phyloP scores from a whole-genome alignment of 2,113 vertebrate genomes.

The Engraulis encrasicolus region DNA sequence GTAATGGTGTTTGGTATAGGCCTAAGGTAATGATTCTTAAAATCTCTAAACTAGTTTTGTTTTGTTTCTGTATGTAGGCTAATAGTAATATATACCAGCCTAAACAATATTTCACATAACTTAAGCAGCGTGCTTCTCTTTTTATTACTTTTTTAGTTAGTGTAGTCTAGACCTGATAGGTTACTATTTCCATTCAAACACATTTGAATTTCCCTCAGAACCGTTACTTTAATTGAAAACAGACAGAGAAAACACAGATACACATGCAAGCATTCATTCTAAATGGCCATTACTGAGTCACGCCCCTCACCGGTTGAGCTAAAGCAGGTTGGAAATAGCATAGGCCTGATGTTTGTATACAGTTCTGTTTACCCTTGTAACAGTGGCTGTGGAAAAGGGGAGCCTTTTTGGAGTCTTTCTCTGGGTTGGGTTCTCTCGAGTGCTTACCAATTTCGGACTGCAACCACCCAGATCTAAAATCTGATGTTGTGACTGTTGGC shows the following conservation, averaged over 20 bases:
- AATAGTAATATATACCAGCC: no score
- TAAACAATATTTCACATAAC: no score
- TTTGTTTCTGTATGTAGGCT: no score
- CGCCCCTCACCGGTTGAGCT: background rate
- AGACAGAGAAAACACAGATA: background rate
- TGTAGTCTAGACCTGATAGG: background rate
- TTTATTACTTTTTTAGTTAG: background rate
- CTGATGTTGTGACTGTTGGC: background rate
- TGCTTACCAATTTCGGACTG: background rate
- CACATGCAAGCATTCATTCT: constrained; percentile 5
- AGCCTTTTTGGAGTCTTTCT: background rate
- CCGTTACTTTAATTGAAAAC: background rate
- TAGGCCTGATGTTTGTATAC: background rate
- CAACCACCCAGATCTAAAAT: background rate
- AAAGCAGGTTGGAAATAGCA: constrained; percentile 1
- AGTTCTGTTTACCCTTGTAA: constrained; percentile 2
- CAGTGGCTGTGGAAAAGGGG: background rate
- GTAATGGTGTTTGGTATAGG: no score
- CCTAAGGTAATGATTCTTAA: no score
- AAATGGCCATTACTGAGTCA: constrained; percentile 1
- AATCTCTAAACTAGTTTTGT: no score
- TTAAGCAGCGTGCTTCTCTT: no score
- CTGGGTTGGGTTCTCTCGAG: constrained; percentile 1
- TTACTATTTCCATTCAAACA: background rate
- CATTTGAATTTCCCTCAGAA: background rate